These are phyloP conservation scores for Corythornis vintsioides DNA, from an alignment of 2,113 vertebrate genomes.

Conservation along the genomic window DNA sequence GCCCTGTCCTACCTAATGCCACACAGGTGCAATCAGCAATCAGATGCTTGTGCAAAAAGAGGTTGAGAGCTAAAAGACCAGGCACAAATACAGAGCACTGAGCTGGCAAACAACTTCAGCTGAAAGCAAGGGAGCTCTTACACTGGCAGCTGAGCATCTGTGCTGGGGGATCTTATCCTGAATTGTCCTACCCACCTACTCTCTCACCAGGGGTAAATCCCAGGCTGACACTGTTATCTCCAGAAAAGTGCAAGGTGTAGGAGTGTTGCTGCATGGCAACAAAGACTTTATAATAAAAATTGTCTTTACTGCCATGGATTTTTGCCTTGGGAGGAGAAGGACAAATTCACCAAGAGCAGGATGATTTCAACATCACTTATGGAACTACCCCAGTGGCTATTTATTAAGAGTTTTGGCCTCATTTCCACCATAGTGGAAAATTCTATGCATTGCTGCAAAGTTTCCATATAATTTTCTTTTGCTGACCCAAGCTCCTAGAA, in stretches of 20 bases:
- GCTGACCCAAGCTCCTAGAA: not conserved
- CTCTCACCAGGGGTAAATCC: not conserved
- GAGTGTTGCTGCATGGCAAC: rapidly evolving
- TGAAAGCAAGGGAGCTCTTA: not conserved
- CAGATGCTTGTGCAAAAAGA: not conserved
- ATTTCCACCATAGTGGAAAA: not conserved
- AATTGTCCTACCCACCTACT: not conserved
- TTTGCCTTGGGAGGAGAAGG: not conserved
- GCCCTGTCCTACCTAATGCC: not conserved
- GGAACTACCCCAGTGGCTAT: not conserved
- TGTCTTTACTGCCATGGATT: not conserved
- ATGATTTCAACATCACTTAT: not conserved
- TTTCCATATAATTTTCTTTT: not conserved
- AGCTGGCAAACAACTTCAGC: not conserved
- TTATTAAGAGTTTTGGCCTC: not conserved
- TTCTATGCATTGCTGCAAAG: not conserved
- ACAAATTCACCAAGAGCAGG: not conserved
- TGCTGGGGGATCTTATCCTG: not conserved
- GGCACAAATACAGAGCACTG: not conserved
- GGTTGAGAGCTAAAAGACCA: not conserved
- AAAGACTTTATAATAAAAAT: not conserved
- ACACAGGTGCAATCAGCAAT: not conserved
- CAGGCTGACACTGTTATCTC: not conserved
- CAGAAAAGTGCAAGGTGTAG: not conserved
- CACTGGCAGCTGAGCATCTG: not conserved